Evolutionary conservation across 2,888 invertebrate species (phyloP), one percentile per base, ranked within the genome.

Genomic region (Carterocephalus palaemon): DNA sequence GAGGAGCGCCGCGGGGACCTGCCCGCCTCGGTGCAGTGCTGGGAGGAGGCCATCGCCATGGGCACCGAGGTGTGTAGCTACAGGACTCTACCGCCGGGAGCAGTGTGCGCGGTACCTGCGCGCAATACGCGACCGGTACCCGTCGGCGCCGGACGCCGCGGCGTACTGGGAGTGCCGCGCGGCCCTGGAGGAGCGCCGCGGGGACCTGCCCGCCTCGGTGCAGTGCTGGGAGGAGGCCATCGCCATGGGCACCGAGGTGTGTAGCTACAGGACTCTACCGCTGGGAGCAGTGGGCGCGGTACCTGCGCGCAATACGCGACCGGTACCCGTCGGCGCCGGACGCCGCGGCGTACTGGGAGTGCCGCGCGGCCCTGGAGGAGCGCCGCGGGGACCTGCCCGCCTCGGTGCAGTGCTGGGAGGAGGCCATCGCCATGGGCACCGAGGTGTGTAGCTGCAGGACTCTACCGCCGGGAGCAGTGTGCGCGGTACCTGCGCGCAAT

Each of bases 131-230:
- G 70, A 76, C 1, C 73, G 84, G 1, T 88, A 79, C 51, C 73
- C 75, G 0, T 36, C 61, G 0, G 75, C 88, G 0, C 75, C 76
- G 0, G 66, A 81, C 2, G 67, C 70, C 0, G 85, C 89, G 0
- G 74, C 81, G 1, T 90, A 90, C 60, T 90, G 90, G 90, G 90
- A 90, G 61, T 90, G 90, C 46, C 65, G 89, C 1, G 90, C 90
- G 0, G 88, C 88, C 0, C 62, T 90, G 0, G 90, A 90, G 59
- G 88, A 89, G 60, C 52, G 71, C 0, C 58, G 87, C 0, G 90
- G 90, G 0, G 88, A 90, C 59, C 64, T 90, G 23, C 78, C 84
- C 0, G 77, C 81, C 6, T 89, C 90, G 0, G 82, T 90, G n/a
- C 82, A 89, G 47, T 90, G 88, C 62, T 90, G 89, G 79, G 85